These are phyloP conservation scores for Melinaea marsaeus DNA, from an alignment of 2,888 invertebrate genomes.

Conservation along the genomic window DNA sequence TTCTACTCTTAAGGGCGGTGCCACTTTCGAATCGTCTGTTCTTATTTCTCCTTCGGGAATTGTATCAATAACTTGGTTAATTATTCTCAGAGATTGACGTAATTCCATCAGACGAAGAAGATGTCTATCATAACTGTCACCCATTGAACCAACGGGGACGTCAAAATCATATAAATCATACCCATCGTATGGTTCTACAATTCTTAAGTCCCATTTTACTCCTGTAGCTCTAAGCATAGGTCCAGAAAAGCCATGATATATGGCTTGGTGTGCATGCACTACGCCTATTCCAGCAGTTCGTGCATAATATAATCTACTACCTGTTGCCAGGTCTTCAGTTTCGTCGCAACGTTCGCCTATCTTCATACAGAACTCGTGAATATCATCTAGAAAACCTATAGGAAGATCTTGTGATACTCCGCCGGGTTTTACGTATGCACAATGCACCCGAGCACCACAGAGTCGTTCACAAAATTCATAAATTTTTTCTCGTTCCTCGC, in stretches of 20 bases:
- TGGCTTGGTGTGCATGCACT: conserved; percentile 85
- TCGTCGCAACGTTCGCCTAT: conserved; percentile 89
- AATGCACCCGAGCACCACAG: conserved; percentile 90
- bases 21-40: conserved; percentile 88
- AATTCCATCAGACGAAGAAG: conserved; percentile 83
- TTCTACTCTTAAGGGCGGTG: conserved; percentile 84
- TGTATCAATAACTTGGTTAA: conserved; percentile 88
- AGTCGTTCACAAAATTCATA: conserved; percentile 91
- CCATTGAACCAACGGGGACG: conserved; percentile 86
- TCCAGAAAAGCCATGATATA: conserved; percentile 83
- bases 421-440: conserved; percentile 88
- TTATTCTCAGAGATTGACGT: conserved; percentile 87
- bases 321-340: conserved; percentile 86
- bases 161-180: conserved; percentile 91
- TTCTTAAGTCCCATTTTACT: conserved; percentile 92
- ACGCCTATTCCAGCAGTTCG: conserved; percentile 86
- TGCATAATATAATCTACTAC: conserved; percentile 81
- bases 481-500: conserved; percentile 92
- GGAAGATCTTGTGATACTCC: conserved; percentile 82
- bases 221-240: conserved; percentile 89
- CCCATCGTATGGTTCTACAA: conserved; percentile 89
- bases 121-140: conserved; percentile 91
- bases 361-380: conserved; percentile 82
- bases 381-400: conserved; percentile 86
- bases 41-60: conserved; percentile 89